These are phyloP conservation scores for Fratercula arctica DNA, from an alignment of 2,797 vertebrate species.

Conservation along the genomic window DNA sequence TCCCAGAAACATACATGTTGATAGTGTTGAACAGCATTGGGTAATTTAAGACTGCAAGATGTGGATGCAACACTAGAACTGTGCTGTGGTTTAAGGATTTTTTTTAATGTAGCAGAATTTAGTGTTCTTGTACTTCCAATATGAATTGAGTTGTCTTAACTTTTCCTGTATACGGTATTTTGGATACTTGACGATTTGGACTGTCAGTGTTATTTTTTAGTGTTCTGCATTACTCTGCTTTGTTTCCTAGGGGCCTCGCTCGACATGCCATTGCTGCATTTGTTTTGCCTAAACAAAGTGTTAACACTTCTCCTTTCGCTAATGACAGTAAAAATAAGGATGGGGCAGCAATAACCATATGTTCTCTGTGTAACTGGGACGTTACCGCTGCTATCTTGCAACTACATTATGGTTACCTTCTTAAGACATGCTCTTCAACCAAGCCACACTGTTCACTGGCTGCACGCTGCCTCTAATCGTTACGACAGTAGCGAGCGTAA, in stretches of 20 bases:
- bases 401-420: neutral
- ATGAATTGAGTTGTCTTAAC: conserved; percentile 66
- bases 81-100: conserved; percentile 28
- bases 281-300: neutral
- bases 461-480: neutral
- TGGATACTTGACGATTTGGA: conserved; percentile 62
- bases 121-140: conserved; percentile 55
- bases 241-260: conserved; percentile 21
- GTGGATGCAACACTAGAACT: conserved; percentile 34
- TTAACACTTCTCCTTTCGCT: neutral
- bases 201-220: conserved; percentile 49
- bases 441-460: neutral
- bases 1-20: neutral
- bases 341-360: neutral
- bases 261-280: conserved; percentile 66
- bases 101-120: conserved; percentile 48
- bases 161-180: conserved; percentile 59
- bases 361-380: neutral
- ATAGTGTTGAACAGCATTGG: neutral
- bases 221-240: conserved; percentile 48
- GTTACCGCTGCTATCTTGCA: neutral
- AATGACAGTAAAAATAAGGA: neutral
- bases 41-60: neutral
- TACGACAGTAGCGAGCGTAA: neutral
- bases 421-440: neutral